Evolutionary conservation across 1,140 invertebrate genomes (phyloP), one percentile per base, ranked within the genome.

Genomic region (Gryllus bimaculatus): DNA sequence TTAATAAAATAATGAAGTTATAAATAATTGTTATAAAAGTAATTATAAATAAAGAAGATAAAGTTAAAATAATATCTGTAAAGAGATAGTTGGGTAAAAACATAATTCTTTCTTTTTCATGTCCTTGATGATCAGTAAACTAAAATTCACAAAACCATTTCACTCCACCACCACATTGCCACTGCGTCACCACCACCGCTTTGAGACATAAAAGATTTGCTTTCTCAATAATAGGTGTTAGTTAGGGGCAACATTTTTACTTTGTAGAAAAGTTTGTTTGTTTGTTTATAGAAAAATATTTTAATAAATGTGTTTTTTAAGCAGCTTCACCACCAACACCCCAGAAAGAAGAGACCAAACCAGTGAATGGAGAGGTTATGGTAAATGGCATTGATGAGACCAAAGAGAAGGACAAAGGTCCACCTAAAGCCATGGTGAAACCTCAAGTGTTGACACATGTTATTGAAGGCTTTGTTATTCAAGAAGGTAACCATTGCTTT

Each of bases 401-500:
- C 48, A 79, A 75, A 73, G 80, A 76, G 8, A 48, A 39, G 8
- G 76, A 80, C 15, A 80, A 80, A 73, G 77, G 77, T 15, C 80
- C 93, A 74, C 94, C 94, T n/a, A 97, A 96, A 86, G 95, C 95
- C 0, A 94, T 98, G 90, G 96, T 98, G 0, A 98, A 98, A 86
- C 96, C 96, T 0, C 96, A 98, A 84, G 95, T 98, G 6, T 87
- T 98, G 12, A 98, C 96, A 0, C 97, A 99, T 85, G 95, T 98
- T 5, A 98, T 99, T 79, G 97, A 98, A 87, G 97, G 96, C 21
- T 98, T 96, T 86, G 94, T 98, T 7, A 98, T 99, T 83, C 96
- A 98, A 86, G 97, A 99, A 89, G 90, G 90, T 89, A 85, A 66
- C 54, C 26, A 39, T 39, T 39, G 26, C 26, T 39, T 39, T 39